These are phyloP conservation scores for Otolemur garnettii DNA, from an alignment of 2,113 vertebrate species.

Conservation along the genomic window DNA sequence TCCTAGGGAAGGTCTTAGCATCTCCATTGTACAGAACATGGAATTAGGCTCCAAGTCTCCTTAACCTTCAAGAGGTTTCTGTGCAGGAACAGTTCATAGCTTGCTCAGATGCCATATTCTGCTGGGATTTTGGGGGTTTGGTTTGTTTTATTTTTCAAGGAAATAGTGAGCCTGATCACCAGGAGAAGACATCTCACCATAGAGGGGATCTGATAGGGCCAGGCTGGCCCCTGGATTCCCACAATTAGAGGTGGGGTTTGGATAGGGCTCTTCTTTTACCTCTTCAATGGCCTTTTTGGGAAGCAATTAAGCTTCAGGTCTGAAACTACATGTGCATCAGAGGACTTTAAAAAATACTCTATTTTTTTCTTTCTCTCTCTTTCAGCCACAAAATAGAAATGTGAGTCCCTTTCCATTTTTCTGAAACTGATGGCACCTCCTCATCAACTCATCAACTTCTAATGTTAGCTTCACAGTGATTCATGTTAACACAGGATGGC, in stretches of 20 bases:
- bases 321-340: constrained; percentile 15
- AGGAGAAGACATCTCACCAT: neutral
- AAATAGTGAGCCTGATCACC: neutral
- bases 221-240: neutral
- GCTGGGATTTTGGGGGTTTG: neutral
- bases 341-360: neutral
- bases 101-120: neutral
- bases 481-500: neutral
- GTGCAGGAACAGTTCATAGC: neutral
- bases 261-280: neutral
- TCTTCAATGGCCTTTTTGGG: constrained; percentile 18
- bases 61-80: neutral
- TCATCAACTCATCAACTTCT: neutral
- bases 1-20: neutral
- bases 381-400: constrained; percentile 48
- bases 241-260: neutral
- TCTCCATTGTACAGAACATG: neutral
- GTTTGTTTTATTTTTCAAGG: neutral
- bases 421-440: neutral
- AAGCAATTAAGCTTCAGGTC: neutral
- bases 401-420: neutral
- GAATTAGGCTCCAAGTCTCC: neutral
- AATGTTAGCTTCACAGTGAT: neutral
- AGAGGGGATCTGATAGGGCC: neutral
- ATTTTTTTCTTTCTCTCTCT: neutral